phyloP scores from a whole-genome alignment of 1,140 invertebrate species.

The Brachionus manjavacas region DNA sequence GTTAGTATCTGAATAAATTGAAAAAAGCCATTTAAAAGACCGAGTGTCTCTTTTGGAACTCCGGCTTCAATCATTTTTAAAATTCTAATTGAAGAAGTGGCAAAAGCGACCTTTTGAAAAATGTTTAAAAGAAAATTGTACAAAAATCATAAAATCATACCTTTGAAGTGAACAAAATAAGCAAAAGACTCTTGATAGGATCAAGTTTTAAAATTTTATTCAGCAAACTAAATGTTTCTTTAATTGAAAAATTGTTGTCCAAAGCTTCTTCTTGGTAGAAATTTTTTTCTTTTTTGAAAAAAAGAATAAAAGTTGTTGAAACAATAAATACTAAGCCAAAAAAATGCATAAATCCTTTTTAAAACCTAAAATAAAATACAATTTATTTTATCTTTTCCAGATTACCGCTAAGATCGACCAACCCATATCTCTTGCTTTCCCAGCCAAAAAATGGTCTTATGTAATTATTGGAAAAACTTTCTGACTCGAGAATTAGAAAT shows the following conservation, averaged over 20 bases:
- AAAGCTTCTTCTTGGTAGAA: slow-evolving; percentile 21
- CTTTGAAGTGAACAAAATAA: slow-evolving; percentile 71
- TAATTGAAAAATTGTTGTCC: background rate
- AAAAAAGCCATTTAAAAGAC: slow-evolving; percentile 76
- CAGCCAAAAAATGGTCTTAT: slow-evolving; percentile 60
- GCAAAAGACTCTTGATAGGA: slow-evolving; percentile 68
- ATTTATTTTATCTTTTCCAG: background rate
- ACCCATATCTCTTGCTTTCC: background rate
- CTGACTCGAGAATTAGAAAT: slow-evolving; percentile 92
- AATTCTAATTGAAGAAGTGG: slow-evolving; percentile 59
- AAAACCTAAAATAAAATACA: background rate
- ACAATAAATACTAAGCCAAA: slow-evolving; percentile 71
- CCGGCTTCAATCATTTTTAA: slow-evolving; percentile 82
- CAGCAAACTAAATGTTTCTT: background rate
- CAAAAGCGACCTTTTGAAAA: slow-evolving; percentile 77
- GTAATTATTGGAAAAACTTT: slow-evolving; percentile 91
- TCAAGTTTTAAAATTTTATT: slow-evolving; percentile 60
- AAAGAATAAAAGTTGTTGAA: slow-evolving; percentile 78
- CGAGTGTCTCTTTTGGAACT: slow-evolving; percentile 87
- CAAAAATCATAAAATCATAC: background rate
- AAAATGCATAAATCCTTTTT: slow-evolving; percentile 36
- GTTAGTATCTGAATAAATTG: slow-evolving; percentile 89
- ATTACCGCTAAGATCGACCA: background rate
- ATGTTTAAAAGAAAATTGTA: background rate
- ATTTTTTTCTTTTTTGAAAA: slow-evolving; percentile 77